phyloP scores from a whole-genome alignment of 2,113 vertebrate species.

The Tupaia chinensis region DNA sequence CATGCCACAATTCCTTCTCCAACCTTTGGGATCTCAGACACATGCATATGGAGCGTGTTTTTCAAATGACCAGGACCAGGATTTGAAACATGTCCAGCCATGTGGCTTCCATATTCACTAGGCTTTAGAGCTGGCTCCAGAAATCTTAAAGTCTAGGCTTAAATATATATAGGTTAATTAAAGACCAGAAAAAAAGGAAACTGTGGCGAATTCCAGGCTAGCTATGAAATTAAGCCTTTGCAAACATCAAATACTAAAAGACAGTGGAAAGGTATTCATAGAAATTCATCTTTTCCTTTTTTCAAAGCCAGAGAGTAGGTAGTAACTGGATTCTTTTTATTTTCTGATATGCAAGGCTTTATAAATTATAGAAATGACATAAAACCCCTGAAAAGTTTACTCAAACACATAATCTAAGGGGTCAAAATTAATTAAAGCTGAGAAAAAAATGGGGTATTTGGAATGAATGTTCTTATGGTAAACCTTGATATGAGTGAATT shows the following conservation, averaged over 20 bases:
- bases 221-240: conserved; percentile 6
- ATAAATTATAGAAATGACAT: neutral
- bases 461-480: neutral
- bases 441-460: neutral
- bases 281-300: neutral
- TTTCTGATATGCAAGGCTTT: neutral
- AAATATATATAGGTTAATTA: neutral
- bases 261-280: neutral
- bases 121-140: no score
- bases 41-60: no score
- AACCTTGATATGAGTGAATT: neutral
- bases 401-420: neutral
- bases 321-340: neutral
- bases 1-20: no score
- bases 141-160: neutral
- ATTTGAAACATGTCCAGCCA: no score
- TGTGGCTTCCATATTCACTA: no score
- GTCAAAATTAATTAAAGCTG: conserved; percentile 10
- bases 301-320: neutral
- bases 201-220: neutral
- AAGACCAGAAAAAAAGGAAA: neutral
- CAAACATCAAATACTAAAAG: neutral
- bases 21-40: no score
- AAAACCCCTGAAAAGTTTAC: neutral
- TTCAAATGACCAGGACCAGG: no score